Evolutionary conservation across 1,140 invertebrate genomes (phyloP), one percentile per base, ranked within the genome.

Genomic region (Eupeodes corollae): DNA sequence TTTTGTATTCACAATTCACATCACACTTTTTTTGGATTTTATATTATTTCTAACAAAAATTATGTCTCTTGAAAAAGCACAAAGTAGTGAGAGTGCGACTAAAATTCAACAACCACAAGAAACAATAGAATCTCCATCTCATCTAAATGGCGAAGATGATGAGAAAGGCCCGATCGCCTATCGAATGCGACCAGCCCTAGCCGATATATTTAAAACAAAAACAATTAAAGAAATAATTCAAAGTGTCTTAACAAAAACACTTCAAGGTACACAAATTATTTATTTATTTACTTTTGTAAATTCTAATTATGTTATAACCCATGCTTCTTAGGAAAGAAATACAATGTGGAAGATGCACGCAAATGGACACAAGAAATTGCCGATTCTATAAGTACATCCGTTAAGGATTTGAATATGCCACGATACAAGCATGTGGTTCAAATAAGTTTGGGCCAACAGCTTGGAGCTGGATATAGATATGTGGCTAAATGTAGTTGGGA

Each of bases 351-450:
- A 5, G 47, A 53, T 15, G 51, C 46, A 0, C n/a, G 31, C 10
- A 39, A 38, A 15, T 53, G 46, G 49, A 49, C 48, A 6, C 32
- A 34, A 26, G 42, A 55, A 31, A 55, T 55, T 30, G 39, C 51
- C 1, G 48, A 55, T 49, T 35, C 26, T 13, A 44, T 55, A n/a
- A 54, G 35, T 16, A 2, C 13, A 1, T 14, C 18, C 1, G 37
- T 54, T 11, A 46, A 49, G 33, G 46, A 52, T 40, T 8, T 49
- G 9, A 16, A 46, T 15, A 55, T 55, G 48, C 46, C 40, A 12
- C 51, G 51, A 2, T 55, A 51, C 32, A 55, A 55, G 30, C 49
- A 55, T 26, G 47, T 55, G 44, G 53, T 52, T 12, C 53, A 55
- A 34, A 48, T 52, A 6, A 49, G 38, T 10, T 16, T 55, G 15